These are phyloP conservation scores for Noctua janthe DNA, from an alignment of 2,888 invertebrate genomes.

Conservation along the genomic window DNA sequence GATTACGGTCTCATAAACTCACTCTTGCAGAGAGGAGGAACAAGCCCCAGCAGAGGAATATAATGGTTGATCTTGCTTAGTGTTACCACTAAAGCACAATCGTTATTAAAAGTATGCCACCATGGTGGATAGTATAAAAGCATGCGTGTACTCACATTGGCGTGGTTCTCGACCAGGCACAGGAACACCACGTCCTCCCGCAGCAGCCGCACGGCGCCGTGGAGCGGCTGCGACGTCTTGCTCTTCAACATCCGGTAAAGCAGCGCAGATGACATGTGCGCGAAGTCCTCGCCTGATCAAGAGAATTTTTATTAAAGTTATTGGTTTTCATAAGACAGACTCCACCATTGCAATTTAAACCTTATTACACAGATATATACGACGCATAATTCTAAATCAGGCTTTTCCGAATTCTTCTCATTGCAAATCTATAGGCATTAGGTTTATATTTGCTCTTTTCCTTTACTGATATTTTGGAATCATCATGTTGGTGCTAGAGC, in stretches of 20 bases:
- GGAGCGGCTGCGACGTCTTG: conserved; percentile 96
- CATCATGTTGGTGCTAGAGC: neutral
- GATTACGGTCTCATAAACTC: neutral
- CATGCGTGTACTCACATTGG: conserved; percentile 92
- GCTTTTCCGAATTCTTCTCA: neutral
- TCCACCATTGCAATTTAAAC: neutral
- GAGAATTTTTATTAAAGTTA: neutral
- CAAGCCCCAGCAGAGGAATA: neutral
- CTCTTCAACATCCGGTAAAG: conserved; percentile 97
- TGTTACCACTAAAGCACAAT: neutral
- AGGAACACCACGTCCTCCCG: conserved; percentile 98
- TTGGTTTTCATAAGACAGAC: neutral
- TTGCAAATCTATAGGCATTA: neutral
- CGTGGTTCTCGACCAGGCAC: conserved; percentile 97
- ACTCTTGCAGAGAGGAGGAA: neutral
- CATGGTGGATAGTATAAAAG: conserved; percentile 5
- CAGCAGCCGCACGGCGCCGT: conserved; percentile 96
- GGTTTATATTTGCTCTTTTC: neutral
- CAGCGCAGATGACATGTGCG: conserved; percentile 97
- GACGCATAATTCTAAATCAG: neutral
- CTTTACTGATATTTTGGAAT: neutral
- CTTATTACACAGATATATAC: neutral
- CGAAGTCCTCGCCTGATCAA: conserved; percentile 95
- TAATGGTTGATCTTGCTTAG: no score
- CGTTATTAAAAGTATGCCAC: neutral